Base-by-base conservation (phyloP, 2,797 vertebrate genomes). In the Chloroceryle amazona region DNA sequence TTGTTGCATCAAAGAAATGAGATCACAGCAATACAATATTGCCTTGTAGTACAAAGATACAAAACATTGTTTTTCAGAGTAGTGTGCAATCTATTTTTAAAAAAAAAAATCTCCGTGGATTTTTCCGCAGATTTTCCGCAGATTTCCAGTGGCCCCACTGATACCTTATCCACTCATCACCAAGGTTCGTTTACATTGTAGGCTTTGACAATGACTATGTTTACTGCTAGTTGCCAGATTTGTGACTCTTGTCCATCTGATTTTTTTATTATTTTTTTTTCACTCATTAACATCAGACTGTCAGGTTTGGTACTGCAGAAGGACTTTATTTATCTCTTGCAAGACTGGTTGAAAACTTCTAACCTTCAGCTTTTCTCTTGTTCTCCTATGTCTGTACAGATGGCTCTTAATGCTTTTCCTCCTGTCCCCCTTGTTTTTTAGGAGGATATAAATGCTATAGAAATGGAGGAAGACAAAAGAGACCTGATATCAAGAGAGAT, bases 401-500 rank as follows among this genome's bases (percentile, higher is more conserved):
- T 96, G 96, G 90, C 93, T 95, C 51, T 97, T 98, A 97, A 97
- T 97, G 96, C 86, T 94, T 97, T 98, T 91, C 88, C 85, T 97
- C 90, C 81, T 98, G 80, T 92, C 92, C 79, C 94, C 55, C 72
- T 72, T 97, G 85, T 97, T 79, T 97, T 96, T 97, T 97, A 99
- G 99, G 99, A 99, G 96, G 99, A 99, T 98, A 99, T 99, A 98
- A 99, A 99, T 98, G 99, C 99, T 94, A 99, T 99, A 97, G 99
- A 99, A 98, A 99, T 99, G 98, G 99, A 99, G 97, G 99, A 99
- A 97, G 99, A 99, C 98, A 99, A 99, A 99, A 99, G 99, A 98
- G 99, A 99, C 98, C 98, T 99, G 98, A 99, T 99, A 99, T 99
- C 99, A 95, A 99, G 99, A 98, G 99, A 99, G 98, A 99, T 99